These are phyloP conservation scores for Peromyscus leucopus DNA, from an alignment of 2,113 vertebrate genomes.

Conservation along the genomic window DNA sequence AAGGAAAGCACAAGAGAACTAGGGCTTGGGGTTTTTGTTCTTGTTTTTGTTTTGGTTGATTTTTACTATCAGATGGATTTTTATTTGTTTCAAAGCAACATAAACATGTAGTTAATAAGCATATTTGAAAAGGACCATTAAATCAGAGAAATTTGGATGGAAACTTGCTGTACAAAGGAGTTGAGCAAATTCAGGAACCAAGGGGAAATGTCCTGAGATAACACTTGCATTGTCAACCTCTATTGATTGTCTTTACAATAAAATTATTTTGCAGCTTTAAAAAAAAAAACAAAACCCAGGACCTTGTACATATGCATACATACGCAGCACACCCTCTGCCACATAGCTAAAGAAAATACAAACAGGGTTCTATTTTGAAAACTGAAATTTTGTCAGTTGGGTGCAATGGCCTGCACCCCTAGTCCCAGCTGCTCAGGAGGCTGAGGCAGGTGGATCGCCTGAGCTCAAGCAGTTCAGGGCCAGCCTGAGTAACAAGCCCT, in stretches of 20 bases:
- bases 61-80: conserved; percentile 62
- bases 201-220: conserved; percentile 63
- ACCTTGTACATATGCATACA: neutral
- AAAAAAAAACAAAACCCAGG: neutral
- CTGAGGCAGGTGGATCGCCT: neutral
- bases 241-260: conserved; percentile 79
- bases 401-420: neutral
- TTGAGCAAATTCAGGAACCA: conserved; percentile 68
- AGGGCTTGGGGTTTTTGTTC: neutral
- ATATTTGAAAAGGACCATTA: conserved; percentile 55
- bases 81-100: conserved; percentile 68
- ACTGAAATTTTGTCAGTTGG: neutral
- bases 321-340: neutral
- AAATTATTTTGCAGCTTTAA: conserved; percentile 71
- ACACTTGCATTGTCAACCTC: conserved; percentile 70
- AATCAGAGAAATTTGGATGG: conserved; percentile 54
- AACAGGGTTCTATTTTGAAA: neutral
- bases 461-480: neutral
- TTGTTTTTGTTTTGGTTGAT: neutral
- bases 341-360: too few species aligned
- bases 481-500: neutral
- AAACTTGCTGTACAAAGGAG: conserved; percentile 37
- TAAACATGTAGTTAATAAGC: neutral
- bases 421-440: neutral
- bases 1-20: conserved; percentile 57